Percentiles rank a stretch among this genome's conserved stretches.
Conservation (phyloP, 2,888 invertebrate genomes). For the Drosophila acutilabella region DNA sequence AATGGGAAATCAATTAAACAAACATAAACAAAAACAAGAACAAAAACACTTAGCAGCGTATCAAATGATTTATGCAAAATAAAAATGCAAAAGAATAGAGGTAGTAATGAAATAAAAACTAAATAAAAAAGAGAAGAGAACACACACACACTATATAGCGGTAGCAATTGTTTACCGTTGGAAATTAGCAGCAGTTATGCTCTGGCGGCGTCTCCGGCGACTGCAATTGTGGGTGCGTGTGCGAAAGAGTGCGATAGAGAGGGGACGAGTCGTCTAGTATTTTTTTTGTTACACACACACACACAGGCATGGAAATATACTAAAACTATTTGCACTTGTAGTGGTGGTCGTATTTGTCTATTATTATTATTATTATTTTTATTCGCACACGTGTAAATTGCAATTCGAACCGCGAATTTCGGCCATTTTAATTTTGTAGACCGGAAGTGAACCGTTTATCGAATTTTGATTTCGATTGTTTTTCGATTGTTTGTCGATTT, state of each 20-base stretch:
- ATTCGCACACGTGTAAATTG: slow-evolving; percentile 49
- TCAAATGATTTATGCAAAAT: slow-evolving; percentile 42
- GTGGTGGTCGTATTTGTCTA: background rate
- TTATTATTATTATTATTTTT: slow-evolving; percentile 3
- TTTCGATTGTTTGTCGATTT: slow-evolving; percentile 7
- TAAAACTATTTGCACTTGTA: slow-evolving; percentile 1
- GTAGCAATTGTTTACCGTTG: slow-evolving; percentile 72
- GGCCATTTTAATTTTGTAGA: slow-evolving; percentile 42
- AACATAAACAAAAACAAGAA: slow-evolving; percentile 13
- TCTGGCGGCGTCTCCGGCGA: slow-evolving; percentile 56
- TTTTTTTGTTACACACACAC: slow-evolving; percentile 5
- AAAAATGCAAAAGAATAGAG: slow-evolving; percentile 1
- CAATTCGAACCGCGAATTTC: slow-evolving; percentile 5
- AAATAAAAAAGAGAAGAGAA: background rate
- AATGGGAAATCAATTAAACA: slow-evolving; percentile 28
- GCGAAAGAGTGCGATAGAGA: slow-evolving; percentile 35
- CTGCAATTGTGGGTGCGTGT: slow-evolving; percentile 64
- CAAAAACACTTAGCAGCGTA: slow-evolving; percentile 15
- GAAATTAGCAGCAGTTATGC: slow-evolving; percentile 60
- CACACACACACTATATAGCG: slow-evolving; percentile 11
- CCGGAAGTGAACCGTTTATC: slow-evolving; percentile 53
- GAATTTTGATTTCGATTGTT: slow-evolving; percentile 23
- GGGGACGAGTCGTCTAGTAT: slow-evolving; percentile 21
- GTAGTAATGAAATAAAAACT: background rate
- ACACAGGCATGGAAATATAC: slow-evolving; percentile 1